These are phyloP conservation scores for Cyclina sinensis DNA, from an alignment of 1,140 invertebrate genomes.

Conservation along the genomic window DNA sequence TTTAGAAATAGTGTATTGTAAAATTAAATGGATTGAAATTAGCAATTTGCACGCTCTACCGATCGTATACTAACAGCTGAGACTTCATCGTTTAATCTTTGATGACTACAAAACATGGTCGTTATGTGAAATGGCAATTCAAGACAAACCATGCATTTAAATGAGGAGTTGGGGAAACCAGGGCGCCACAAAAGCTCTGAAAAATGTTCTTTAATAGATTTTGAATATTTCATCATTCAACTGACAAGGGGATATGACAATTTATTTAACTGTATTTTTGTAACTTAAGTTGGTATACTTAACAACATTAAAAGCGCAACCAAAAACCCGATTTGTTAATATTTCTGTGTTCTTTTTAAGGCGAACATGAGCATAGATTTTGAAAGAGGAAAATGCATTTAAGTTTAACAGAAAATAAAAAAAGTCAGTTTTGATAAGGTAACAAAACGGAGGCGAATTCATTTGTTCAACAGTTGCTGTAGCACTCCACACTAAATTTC, in stretches of 20 bases:
- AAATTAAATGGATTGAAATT: constrained; percentile 39
- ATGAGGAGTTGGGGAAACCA: constrained; percentile 16
- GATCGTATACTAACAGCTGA: neutral
- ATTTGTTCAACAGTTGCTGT: too few relatives aligned
- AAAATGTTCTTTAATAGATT: neutral
- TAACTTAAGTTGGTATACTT: constrained; percentile 2
- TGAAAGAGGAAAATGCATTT: too few relatives aligned
- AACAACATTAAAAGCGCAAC: too few relatives aligned
- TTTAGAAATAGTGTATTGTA: neutral
- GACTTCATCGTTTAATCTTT: neutral
- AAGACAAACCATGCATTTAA: constrained; percentile 35
- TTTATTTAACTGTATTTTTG: neutral
- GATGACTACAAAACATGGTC: neutral
- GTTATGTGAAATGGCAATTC: neutral
- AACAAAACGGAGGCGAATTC: too few relatives aligned
- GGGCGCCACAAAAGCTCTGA: neutral
- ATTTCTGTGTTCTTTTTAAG: too few relatives aligned
- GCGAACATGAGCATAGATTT: too few relatives aligned
- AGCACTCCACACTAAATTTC: too few relatives aligned
- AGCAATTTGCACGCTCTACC: constrained; percentile 16
- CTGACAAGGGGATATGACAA: constrained; percentile 6
- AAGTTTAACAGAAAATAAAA: too few relatives aligned
- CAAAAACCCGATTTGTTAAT: too few relatives aligned
- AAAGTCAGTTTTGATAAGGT: too few relatives aligned
- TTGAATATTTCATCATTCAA: constrained; percentile 31